Conservation (phyloP, 2,888 invertebrate species). For the Scrobipalpa costella region DNA sequence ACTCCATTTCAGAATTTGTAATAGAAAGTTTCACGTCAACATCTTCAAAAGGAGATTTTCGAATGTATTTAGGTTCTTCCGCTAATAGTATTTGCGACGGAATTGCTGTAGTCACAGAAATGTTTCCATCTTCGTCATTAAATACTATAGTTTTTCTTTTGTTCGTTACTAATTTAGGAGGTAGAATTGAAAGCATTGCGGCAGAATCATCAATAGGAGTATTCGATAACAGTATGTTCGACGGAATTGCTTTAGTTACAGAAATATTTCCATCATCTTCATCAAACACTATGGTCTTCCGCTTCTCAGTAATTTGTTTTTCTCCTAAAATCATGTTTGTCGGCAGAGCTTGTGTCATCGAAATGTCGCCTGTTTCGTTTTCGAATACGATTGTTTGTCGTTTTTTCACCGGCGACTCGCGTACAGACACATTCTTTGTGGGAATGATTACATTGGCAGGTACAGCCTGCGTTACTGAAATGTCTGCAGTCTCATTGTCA, state of each 20-base stretch:
- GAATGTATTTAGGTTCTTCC: background rate
- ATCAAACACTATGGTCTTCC: slow-evolving; percentile 39
- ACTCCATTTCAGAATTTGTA: background rate
- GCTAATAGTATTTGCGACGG: slow-evolving; percentile 11
- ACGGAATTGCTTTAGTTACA: slow-evolving; percentile 40
- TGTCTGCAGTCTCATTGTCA: slow-evolving; percentile 36
- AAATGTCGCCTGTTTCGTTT: slow-evolving; percentile 42
- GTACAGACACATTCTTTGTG: slow-evolving; percentile 35
- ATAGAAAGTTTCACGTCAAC: background rate
- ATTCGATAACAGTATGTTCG: slow-evolving; percentile 30
- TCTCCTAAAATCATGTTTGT: slow-evolving; percentile 32
- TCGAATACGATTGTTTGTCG: slow-evolving; percentile 43
- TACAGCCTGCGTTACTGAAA: slow-evolving; percentile 40
- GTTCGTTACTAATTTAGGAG: background rate
- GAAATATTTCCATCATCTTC: slow-evolving; percentile 42
- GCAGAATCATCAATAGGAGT: background rate
- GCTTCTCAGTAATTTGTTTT: slow-evolving; percentile 13
- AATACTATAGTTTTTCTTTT: slow-evolving; percentile 31
- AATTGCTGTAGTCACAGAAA: slow-evolving; percentile 28
- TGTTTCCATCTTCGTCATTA: slow-evolving; percentile 33
- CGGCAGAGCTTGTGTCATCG: slow-evolving; percentile 43
- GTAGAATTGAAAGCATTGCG: background rate
- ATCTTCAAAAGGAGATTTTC: background rate
- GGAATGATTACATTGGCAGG: slow-evolving; percentile 34
- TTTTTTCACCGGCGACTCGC: slow-evolving; percentile 34